These are phyloP conservation scores for Pachypanchax playfairii DNA, from an alignment of 2,113 vertebrate species.

Conservation along the genomic window DNA sequence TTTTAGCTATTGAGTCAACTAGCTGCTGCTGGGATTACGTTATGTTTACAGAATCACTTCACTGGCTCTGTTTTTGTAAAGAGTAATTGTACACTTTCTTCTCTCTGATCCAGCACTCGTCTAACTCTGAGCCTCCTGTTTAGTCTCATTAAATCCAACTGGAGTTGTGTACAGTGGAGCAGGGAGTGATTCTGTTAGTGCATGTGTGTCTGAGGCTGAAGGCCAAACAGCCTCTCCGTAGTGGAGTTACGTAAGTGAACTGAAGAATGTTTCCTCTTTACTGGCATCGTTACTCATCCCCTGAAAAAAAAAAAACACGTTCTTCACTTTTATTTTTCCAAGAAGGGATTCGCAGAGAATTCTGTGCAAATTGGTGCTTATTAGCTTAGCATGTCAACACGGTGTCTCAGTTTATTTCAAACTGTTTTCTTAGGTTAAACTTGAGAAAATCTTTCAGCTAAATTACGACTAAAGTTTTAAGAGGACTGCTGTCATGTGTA, in stretches of 20 bases:
- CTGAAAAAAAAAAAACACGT: constrained; percentile 50
- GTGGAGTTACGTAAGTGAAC: constrained; percentile 69
- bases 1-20: constrained; percentile 49
- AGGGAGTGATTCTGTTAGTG: constrained; percentile 34
- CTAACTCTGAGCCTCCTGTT: constrained; percentile 42
- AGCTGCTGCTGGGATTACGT: constrained; percentile 25
- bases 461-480: too few relatives aligned
- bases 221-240: constrained; percentile 66
- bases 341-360: constrained; percentile 5
- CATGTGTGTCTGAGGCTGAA: constrained; percentile 48
- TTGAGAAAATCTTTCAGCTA: too few relatives aligned
- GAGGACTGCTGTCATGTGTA: constrained; percentile 1
- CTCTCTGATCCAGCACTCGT: constrained; percentile 44
- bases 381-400: too few relatives aligned
- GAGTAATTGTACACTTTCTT: constrained; percentile 55
- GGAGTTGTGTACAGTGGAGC: constrained; percentile 35
- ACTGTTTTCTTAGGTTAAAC: too few relatives aligned
- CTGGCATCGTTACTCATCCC: constrained; percentile 52
- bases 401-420: too few relatives aligned
- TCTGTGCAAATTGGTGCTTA: not conserved
- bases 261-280: constrained; percentile 65
- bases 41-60: constrained; percentile 16
- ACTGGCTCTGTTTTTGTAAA: constrained; percentile 23
- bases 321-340: constrained; percentile 25
- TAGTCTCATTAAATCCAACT: constrained; percentile 55